Evolutionary conservation across 2,888 invertebrate genomes (phyloP).

Genomic region (Chymomyza procnemis): DNA sequence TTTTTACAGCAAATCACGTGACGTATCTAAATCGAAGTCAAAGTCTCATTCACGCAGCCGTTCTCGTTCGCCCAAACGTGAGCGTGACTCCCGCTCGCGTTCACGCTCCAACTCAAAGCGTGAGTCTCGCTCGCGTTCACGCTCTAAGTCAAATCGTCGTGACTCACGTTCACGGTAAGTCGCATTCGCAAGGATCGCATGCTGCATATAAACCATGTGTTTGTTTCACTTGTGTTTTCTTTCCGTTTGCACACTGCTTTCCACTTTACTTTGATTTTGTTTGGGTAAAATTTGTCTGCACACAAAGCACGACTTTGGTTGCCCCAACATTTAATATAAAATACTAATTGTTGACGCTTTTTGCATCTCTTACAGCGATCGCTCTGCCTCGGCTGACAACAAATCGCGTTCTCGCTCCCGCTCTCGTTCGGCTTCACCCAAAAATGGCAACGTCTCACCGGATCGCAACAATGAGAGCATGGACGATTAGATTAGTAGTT

Average conservation of each 20-base stretch:
- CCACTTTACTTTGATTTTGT: constrained; percentile 45
- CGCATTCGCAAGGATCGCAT: background rate
- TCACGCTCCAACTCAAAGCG: constrained; percentile 77
- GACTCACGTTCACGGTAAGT: constrained; percentile 81
- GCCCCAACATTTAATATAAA: constrained; percentile 20
- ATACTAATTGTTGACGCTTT: constrained; percentile 28
- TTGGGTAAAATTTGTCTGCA: constrained; percentile 53
- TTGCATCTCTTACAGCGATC: constrained; percentile 80
- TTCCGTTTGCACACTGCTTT: constrained; percentile 42
- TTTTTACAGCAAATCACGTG: constrained; percentile 81
- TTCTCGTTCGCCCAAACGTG: constrained; percentile 80
- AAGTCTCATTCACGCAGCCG: constrained; percentile 82
- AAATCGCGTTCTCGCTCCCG: constrained; percentile 81
- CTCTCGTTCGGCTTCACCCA: constrained; percentile 80
- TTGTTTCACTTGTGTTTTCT: constrained; percentile 40
- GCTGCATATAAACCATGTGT: no score
- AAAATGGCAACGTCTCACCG: constrained; percentile 80
- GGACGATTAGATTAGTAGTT: constrained; percentile 78
- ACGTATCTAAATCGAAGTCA: constrained; percentile 83
- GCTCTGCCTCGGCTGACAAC: constrained; percentile 85
- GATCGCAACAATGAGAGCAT: constrained; percentile 79
- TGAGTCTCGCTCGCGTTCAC: constrained; percentile 79
- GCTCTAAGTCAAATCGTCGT: constrained; percentile 78
- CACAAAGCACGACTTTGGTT: constrained; percentile 48
- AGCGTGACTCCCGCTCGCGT: constrained; percentile 77